Conservation (phyloP, 2,113 vertebrate genomes). For the Amblyornis subalaris region DNA sequence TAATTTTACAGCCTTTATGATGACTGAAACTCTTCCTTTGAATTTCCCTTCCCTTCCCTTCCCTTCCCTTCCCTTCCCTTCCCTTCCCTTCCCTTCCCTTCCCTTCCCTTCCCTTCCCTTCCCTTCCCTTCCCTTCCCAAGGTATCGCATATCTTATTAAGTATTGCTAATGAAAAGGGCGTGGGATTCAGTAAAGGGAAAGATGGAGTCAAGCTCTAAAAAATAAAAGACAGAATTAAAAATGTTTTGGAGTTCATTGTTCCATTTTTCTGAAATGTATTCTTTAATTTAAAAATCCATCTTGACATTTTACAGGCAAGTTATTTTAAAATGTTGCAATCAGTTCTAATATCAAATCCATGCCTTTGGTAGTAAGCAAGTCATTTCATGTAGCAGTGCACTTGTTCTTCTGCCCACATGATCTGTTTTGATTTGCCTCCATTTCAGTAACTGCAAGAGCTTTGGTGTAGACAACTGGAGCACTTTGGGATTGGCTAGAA, state of each 20-base stretch:
- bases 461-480: not conserved
- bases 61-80: not conserved
- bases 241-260: accelerated
- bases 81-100: not conserved
- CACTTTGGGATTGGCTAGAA: not conserved
- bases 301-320: not conserved
- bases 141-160: not conserved
- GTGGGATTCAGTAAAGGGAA: not conserved
- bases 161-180: not conserved
- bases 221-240: not conserved
- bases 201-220: not conserved
- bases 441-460: not conserved
- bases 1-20: not conserved
- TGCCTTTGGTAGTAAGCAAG: not conserved
- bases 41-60: not conserved
- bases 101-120: not conserved
- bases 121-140: not conserved
- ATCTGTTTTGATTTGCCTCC: not conserved
- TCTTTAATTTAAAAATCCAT: not conserved
- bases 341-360: not conserved
- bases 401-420: not conserved
- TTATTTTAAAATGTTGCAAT: not conserved
- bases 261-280: not conserved
- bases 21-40: not conserved
- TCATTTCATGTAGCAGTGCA: not conserved